Evolutionary conservation across 2,888 invertebrate species (phyloP), one percentile per base, ranked within the genome.

Genomic region (Harpalus rubripes): DNA sequence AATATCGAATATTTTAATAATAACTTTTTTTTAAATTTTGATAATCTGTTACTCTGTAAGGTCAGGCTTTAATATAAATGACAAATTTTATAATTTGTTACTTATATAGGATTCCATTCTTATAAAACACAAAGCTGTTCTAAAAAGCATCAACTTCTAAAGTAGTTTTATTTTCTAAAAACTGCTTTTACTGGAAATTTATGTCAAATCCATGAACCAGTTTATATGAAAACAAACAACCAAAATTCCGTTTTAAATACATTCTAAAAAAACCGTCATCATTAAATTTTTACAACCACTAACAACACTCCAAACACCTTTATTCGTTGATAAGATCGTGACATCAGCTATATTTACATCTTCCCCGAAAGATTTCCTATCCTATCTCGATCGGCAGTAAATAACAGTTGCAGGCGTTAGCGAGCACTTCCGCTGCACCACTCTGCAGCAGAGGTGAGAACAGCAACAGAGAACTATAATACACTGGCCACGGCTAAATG

Each of bases 401-500:
- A 83, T 83, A 74, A 83, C 74, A 82, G 39, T 82, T 58, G 56
- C 72, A 18, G 78, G 56, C 61, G 44, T 32, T 82, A 22, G 72
- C 52, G 78, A 58, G n/a, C 68, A 68, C 76, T 83, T 83, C 83
- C 83, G 83, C 61, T 83, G 74, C 58, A 61, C 58, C 80, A 80
- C 41, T 52, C 32, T 32, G 52, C 52, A 7, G 68, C 59, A 39
- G 72, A 61, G 72, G 76, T 74, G 72, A 18, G 74, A n/a, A 15
- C 74, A 68, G 81, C 22, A 22, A 22, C 22, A 32, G 32, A 32
- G 32, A 32, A 32, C 32, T 32, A 32, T 32, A 32, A 32, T 32
- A 32, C 32, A 32, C 32, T 32, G 32, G 32, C 44, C 83, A 41
- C 39, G 65, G 26, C 84, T 90, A 90, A 90, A 90, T 90, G 89